Conservation (phyloP, 2,888 invertebrate species). For the Synanthedon formicaeformis region DNA sequence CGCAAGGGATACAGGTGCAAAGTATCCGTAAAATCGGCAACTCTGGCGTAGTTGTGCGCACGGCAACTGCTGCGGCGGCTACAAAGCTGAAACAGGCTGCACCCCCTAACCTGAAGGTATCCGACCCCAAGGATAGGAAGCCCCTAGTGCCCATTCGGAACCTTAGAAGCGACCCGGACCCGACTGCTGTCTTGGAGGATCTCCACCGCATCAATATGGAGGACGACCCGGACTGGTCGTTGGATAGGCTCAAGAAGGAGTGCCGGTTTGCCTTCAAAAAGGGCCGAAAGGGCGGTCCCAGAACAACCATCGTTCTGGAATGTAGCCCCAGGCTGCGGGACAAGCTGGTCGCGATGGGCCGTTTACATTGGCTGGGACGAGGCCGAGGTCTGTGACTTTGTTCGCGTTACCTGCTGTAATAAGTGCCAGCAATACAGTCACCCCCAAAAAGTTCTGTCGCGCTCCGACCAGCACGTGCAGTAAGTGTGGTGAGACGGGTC, state of each 20-base stretch:
- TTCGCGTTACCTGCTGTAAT: constrained; percentile 4
- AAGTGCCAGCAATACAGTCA: constrained; percentile 9
- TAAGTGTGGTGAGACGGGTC: constrained; percentile 6
- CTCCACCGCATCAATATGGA: background rate
- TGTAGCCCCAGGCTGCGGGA: background rate
- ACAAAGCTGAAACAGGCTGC: constrained; percentile 2
- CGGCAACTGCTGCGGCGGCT: constrained; percentile 1
- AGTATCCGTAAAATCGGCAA: constrained; percentile 6
- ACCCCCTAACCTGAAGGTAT: constrained; percentile 1
- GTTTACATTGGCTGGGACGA: constrained; percentile 5
- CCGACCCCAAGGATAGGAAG: background rate
- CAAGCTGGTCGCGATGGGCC: background rate
- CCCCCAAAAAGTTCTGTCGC: constrained; percentile 4
- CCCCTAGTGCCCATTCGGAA: background rate
- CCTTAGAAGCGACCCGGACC: background rate
- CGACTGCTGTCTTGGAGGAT: background rate
- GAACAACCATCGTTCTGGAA: background rate
- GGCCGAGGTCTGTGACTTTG: constrained; percentile 1
- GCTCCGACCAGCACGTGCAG: constrained; percentile 2
- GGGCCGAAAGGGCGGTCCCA: background rate
- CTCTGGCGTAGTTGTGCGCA: constrained; percentile 7
- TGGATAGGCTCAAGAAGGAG: background rate
- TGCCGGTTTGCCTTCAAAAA: constrained; percentile 1
- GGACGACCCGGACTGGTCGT: background rate
- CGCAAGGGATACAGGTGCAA: background rate